Evolutionary conservation across 2,113 vertebrate genomes (phyloP), one percentile per base, ranked within the genome.

Genomic region (Xiphophorus couchianus): DNA sequence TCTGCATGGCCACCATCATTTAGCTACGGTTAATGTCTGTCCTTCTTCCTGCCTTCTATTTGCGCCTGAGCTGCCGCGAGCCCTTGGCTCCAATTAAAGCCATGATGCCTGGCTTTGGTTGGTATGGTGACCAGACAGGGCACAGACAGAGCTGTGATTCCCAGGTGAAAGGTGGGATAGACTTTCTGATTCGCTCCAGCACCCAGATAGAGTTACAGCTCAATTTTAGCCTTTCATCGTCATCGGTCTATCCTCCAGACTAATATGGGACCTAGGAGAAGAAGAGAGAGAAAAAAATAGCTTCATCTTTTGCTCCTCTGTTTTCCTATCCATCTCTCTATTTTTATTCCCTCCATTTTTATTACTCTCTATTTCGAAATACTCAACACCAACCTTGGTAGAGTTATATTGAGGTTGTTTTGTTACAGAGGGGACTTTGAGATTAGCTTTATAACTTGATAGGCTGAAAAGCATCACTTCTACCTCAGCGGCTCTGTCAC

Each of bases 151-250:
- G 91, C 84, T 83, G 87, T 91, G 93, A 92, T 93, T 94, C 93
- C 91, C 91, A 92, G 93, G 94, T 94, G 93, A 95, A 94, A 95
- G 94, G 94, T 95, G 93, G 91, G 92, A 95, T 94, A 93, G 93
- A 94, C 93, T 94, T 93, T 95, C 90, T 92, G 93, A 94, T 93
- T 90, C 88, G 87, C 93, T 95, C 88, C 91, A 92, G 90, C 90
- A 92, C 92, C 89, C 90, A 92, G 91, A 92, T 91, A 90, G 93
- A 93, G 90, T 91, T 93, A 91, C 93, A 91, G 87, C 91, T 93
- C 91, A 91, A 93, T 92, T 93, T 90, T 86, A 93, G 90, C 89
- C 87, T 80, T 82, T 79, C 64, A 68, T 83, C 87, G 84, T 88
- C 86, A 72, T 88, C 30, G 82, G 70, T 86, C 86, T 86, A 73